A percentile compares a stretch with the other conserved stretches of the same genome.
phyloP scores from a whole-genome alignment of 2,888 invertebrate species.

The Temnothorax ravouxi region DNA sequence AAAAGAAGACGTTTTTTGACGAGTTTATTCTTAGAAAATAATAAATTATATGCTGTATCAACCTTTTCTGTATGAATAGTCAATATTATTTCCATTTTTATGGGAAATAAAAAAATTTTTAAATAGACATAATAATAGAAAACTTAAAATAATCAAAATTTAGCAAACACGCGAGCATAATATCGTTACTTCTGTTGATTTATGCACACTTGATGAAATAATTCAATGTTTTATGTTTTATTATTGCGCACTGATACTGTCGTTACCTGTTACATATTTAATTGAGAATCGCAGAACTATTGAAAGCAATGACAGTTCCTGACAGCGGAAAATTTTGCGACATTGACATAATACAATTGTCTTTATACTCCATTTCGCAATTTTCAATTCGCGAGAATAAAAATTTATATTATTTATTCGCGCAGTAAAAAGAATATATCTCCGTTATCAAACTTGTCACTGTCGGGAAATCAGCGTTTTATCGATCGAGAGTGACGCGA shows the following conservation, averaged over 20 bases:
- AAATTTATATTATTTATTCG: not conserved
- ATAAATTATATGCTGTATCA: not conserved
- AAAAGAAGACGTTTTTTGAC: not conserved
- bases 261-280: not conserved
- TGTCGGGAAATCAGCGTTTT: not conserved
- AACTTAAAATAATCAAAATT: not conserved
- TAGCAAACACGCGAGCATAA: not conserved
- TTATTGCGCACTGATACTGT: not conserved
- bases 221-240: slow-evolving; percentile 8
- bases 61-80: not conserved
- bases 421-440: not conserved
- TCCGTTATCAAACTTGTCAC: not conserved
- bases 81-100: not conserved
- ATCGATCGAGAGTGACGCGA: slow-evolving; percentile 9
- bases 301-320: not conserved
- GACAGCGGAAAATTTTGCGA: not conserved
- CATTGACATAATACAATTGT: not conserved
- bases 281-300: not conserved
- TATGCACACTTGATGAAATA: not conserved
- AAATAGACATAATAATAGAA: not conserved
- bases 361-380: not conserved
- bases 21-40: not conserved
- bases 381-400: not conserved
- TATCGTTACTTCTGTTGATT: not conserved
- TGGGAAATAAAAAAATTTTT: not conserved